Base-by-base conservation (phyloP, 2,797 vertebrate species). In the Muscicapa comitata region DNA sequence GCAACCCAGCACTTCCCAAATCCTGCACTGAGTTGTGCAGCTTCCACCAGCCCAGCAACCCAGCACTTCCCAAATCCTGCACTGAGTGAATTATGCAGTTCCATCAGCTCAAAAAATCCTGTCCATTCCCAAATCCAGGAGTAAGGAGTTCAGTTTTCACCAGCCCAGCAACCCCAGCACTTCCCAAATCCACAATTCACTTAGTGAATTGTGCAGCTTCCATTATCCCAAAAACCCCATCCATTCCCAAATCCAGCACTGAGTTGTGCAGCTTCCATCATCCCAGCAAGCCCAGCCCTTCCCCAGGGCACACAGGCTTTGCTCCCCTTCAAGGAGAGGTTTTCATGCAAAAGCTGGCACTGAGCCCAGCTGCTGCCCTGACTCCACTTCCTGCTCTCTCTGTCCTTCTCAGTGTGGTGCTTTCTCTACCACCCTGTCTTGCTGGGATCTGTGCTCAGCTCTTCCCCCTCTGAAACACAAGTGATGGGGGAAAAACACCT, bases 181-280 rank as follows among this genome's bases (percentile, higher is more conserved):
- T 43, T 43, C 42, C 42, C 42, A 43, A 43, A 20, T 20, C 42
- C 42, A 43, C 35, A 35, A 35, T 35, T 19, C 1, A 21, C 1
- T 50, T 19, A 43, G 42, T 43, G 42, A 20, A 19, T 43, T 20
- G 38, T 38, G 38, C 42, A 43, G 19, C 42, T 43, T 43, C 17
- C 42, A 43, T 10, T 19, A 43, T 10, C 42, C 42, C 42, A 43
- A 3, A 3, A 54, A 6, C 2, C 7, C 25, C 58, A 53, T 4
- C 47, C 0, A 0, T 43, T 16, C n/a, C 59, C 50, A 45, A 54
- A 37, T 31, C 19, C 40, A 13, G 33, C 21, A 26, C 4, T 50
- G 90, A 99, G 99, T 98, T 76, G 26, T 19, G 38, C 77, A 11
- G 21, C 37, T 74, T 71, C 13, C 59, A 4, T 8, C 10, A 43